Base-by-base conservation (phyloP, 2,888 invertebrate species). In the Machimus atricapillus region DNA sequence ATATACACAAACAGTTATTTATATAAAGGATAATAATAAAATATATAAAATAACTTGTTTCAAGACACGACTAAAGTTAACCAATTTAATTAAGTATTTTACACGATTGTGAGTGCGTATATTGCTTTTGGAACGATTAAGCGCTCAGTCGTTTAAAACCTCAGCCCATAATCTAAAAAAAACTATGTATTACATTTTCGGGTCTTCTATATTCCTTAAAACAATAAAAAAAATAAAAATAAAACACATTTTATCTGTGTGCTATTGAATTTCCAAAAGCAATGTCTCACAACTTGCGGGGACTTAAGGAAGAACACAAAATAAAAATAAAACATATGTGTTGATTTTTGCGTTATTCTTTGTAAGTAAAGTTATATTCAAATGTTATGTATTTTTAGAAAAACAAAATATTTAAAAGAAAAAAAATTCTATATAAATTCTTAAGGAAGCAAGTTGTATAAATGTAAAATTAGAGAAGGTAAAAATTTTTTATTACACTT, bases 11-110 rank as follows among this genome's bases (percentile, higher is more conserved):
- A 27, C 66, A 66, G 66, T 66, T 37, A 76, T 76, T 76, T 76
- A 76, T 76, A 76, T 76, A 76, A 76, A 37, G n/a, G 27, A 73
- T 82, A 78, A 87, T 82, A 85, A 66, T 76, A 74, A 81, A 56
- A 77, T 78, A 37, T 52, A 87, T 81, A 85, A 88, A 88, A 88
- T 85, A 88, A 88, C 86, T 88, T 88, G 88, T 88, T 88, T 88
- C 88, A 87, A 88, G 88, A 88, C 88, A 88, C 88, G 87, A 88
- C 88, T 88, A 88, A 88, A 88, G 88, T 88, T 88, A 88, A 88
- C 88, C 88, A 77, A 88, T 87, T 87, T 88, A 88, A 88, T 88
- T 88, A 85, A 74, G 74, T 46, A 16, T 23, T 74, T 82, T 83
- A 66, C 34, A 66, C 58, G 66, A 37, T 83, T 83, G 66, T 66